phyloP scores from a whole-genome alignment of 2,888 invertebrate species.

The Platycheirus albimanus region DNA sequence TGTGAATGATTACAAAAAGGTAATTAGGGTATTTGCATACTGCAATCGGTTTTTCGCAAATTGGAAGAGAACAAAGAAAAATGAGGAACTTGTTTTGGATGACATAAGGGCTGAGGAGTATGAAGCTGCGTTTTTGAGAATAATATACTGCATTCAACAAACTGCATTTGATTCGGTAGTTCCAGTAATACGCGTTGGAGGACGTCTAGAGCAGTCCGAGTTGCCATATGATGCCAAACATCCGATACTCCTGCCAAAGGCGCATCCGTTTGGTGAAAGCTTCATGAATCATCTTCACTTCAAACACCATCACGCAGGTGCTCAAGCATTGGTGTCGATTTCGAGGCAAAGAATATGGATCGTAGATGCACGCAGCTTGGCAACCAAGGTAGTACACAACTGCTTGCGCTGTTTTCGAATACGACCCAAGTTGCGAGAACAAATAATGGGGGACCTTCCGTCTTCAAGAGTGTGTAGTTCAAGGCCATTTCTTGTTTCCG shows the following conservation, averaged over 20 bases:
- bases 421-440: constrained; percentile 38
- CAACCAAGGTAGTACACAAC: constrained; percentile 26
- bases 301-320: constrained; percentile 47
- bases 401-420: constrained; percentile 60
- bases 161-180: neutral
- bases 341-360: constrained; percentile 62
- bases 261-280: constrained; percentile 42
- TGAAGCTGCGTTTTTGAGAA: constrained; percentile 32
- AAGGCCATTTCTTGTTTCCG: constrained; percentile 46
- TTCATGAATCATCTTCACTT: constrained; percentile 33
- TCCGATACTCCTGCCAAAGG: constrained; percentile 75
- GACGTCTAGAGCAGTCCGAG: constrained; percentile 74
- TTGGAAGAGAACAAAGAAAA: neutral
- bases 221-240: constrained; percentile 74
- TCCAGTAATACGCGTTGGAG: constrained; percentile 75
- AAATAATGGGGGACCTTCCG: constrained; percentile 67
- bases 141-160: constrained; percentile 23
- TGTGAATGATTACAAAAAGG: constrained; percentile 22
- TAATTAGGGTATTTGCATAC: constrained; percentile 33
- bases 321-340: constrained; percentile 49
- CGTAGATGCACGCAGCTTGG: constrained; percentile 47
- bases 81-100: neutral
- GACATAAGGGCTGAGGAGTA: constrained; percentile 23
- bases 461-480: constrained; percentile 35
- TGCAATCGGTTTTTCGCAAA: constrained; percentile 28